Percentiles rank a stretch among this genome's conserved stretches.
Conservation (phyloP, 2,797 vertebrate genomes). For the Danionella dracula region DNA sequence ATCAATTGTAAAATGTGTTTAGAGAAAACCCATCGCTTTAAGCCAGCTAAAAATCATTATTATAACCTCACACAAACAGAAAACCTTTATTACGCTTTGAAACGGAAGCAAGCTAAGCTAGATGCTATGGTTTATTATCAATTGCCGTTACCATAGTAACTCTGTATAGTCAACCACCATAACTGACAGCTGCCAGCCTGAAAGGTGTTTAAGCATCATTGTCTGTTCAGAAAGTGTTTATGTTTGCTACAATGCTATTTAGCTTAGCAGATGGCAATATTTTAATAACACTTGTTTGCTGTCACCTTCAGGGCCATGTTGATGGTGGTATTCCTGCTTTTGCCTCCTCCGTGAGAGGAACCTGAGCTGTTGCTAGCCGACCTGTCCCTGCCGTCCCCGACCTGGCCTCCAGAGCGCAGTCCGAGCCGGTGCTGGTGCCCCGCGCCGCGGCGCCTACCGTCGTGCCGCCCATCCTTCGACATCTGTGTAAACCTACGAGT, state of each 20-base stretch:
- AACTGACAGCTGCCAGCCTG: background rate
- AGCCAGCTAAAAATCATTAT: too few relatives aligned
- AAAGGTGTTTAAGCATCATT: background rate
- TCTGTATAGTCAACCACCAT: background rate
- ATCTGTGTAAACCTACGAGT: constrained; percentile 49
- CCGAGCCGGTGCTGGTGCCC: constrained; percentile 69
- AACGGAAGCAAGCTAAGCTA: too few relatives aligned
- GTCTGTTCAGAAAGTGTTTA: background rate
- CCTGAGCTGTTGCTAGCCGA: constrained; percentile 79
- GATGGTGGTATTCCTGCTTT: constrained; percentile 64
- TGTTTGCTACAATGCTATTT: background rate
- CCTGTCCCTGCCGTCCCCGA: constrained; percentile 72
- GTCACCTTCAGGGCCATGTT: constrained; percentile 62
- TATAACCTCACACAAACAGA: too few relatives aligned
- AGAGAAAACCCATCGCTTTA: too few relatives aligned
- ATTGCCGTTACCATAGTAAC: background rate
- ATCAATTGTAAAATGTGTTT: too few relatives aligned
- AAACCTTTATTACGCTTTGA: too few relatives aligned
- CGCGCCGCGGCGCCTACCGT: constrained; percentile 70
- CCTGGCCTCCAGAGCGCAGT: constrained; percentile 58
- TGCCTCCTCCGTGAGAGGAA: constrained; percentile 77
- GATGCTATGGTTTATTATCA: background rate
- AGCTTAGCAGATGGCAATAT: background rate
- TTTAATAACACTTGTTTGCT: background rate
- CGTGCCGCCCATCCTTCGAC: constrained; percentile 76